Evolutionary conservation across 2,113 vertebrate genomes (phyloP).

Genomic region (Garra rufa): DNA sequence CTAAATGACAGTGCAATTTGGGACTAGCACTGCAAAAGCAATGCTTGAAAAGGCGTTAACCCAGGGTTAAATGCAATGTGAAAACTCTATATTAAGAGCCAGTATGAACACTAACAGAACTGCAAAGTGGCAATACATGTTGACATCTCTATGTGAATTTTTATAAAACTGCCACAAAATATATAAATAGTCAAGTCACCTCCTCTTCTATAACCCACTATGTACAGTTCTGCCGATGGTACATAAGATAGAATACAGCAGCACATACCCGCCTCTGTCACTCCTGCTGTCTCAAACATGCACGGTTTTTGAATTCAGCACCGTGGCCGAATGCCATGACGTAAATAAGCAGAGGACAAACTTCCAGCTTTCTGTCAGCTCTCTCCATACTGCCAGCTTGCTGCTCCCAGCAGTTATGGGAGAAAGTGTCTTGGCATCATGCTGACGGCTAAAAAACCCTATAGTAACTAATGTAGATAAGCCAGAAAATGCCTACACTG

Average conservation of each 20-base stretch:
- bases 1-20: neutral
- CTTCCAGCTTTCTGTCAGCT: constrained; percentile 22
- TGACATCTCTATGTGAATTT: neutral
- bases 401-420: neutral
- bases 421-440: neutral
- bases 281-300: neutral
- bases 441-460: neutral
- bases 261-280: neutral
- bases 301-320: neutral
- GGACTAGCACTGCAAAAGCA: neutral
- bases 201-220: neutral
- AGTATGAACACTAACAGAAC: neutral
- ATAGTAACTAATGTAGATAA: neutral
- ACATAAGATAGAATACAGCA: neutral
- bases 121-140: neutral
- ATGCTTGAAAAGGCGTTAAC: neutral
- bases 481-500: neutral
- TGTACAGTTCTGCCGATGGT: neutral
- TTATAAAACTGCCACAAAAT: neutral
- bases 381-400: neutral
- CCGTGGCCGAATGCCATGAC: neutral
- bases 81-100: neutral
- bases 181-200: neutral
- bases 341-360: constrained; percentile 6
- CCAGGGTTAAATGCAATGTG: neutral